Percentiles rank a stretch among this genome's conserved stretches.
Conservation (phyloP, 2,113 vertebrate species). For the Peucedramus taeniatus region DNA sequence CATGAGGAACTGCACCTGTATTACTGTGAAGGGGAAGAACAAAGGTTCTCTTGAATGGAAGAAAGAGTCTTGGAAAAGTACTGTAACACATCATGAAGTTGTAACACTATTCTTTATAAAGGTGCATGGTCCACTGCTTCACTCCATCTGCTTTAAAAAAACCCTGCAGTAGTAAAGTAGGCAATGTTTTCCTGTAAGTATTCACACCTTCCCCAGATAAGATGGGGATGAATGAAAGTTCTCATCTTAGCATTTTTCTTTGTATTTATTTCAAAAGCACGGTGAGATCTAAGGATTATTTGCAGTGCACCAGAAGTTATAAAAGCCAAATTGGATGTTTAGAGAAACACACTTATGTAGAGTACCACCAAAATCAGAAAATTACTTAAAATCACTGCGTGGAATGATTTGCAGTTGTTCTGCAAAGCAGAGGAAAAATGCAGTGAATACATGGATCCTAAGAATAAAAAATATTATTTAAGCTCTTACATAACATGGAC, state of each 20-base stretch:
- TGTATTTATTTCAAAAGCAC: not conserved
- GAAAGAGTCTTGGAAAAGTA: not conserved
- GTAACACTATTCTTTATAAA: not conserved
- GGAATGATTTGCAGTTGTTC: not conserved
- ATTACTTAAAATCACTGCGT: not conserved
- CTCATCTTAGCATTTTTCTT: not conserved
- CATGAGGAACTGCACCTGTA: not conserved
- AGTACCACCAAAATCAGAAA: not conserved
- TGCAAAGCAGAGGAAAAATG: not conserved
- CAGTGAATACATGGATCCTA: not conserved
- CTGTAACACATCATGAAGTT: accelerated
- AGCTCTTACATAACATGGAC: not conserved
- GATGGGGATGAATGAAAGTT: not conserved
- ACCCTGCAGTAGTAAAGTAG: not conserved
- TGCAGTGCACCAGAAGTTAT: not conserved
- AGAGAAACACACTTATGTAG: not conserved
- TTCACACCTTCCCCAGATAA: not conserved
- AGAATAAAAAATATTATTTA: not conserved
- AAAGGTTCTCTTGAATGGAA: not conserved
- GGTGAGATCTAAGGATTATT: not conserved
- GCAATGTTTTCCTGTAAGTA: not conserved
- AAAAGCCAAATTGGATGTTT: not conserved
- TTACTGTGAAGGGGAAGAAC: not conserved
- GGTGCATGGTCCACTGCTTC: not conserved
- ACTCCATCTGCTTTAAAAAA: not conserved